phyloP scores from a whole-genome alignment of 1,140 invertebrate genomes.

The Himalopsyche phryganea region DNA sequence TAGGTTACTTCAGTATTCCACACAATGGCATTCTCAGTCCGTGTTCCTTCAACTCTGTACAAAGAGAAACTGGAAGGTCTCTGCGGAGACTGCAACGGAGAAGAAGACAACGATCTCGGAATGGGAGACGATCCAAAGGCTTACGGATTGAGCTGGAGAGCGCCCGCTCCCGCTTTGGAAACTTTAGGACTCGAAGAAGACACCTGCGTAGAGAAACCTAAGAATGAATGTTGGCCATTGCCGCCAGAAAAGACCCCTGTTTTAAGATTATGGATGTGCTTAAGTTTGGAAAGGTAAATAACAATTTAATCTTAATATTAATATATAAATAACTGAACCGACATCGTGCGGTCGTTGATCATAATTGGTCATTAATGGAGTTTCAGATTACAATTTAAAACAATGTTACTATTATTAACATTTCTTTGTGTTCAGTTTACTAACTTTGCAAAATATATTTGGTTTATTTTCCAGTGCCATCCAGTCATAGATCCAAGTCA shows the following conservation, averaged over 20 bases:
- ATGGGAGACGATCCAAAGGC: slow-evolving; percentile 54
- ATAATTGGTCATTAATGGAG: no score
- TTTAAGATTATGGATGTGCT: slow-evolving; percentile 58
- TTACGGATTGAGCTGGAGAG: slow-evolving; percentile 62
- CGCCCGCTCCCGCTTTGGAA: slow-evolving; percentile 46
- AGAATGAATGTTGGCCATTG: slow-evolving; percentile 52
- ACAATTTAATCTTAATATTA: neutral
- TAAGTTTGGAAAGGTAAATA: slow-evolving; percentile 58
- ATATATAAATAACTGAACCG: neutral
- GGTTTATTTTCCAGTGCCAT: slow-evolving; percentile 58
- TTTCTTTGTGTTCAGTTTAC: no score
- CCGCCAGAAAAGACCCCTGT: slow-evolving; percentile 62
- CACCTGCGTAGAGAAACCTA: slow-evolving; percentile 39
- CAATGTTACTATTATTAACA: no score
- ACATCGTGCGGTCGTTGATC: neutral
- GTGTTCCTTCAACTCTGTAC: slow-evolving; percentile 69
- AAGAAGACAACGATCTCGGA: slow-evolving; percentile 62
- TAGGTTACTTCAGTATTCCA: slow-evolving; percentile 44
- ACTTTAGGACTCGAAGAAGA: slow-evolving; percentile 35
- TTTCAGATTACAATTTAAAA: no score
- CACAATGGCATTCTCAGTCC: slow-evolving; percentile 60
- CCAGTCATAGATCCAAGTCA: slow-evolving; percentile 64
- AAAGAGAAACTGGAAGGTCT: slow-evolving; percentile 70
- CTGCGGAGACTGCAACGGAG: slow-evolving; percentile 73
- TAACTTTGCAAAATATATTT: no score